Conservation (phyloP, 2,113 vertebrate species). For the Pimephales promelas region DNA sequence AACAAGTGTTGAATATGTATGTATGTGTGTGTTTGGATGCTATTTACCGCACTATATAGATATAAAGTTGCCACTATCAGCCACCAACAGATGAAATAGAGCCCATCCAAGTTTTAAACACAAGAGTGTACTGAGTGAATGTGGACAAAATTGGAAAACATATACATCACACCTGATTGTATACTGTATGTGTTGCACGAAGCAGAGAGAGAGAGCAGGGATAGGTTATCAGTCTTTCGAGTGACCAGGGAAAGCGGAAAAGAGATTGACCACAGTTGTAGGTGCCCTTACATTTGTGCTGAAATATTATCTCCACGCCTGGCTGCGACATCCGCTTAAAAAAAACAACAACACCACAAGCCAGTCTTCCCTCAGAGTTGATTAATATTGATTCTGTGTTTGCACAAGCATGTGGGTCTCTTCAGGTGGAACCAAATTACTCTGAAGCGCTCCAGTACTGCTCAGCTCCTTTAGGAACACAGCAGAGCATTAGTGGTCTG, state of each 20-base stretch:
- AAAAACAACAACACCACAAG: constrained; percentile 29
- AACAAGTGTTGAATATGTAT: too few species aligned
- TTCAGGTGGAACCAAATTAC: constrained; percentile 74
- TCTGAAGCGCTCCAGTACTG: constrained; percentile 62
- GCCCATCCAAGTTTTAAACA: too few species aligned
- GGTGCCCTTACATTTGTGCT: constrained; percentile 56
- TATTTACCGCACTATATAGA: too few species aligned
- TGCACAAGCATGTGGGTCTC: constrained; percentile 68
- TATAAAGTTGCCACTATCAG: too few species aligned
- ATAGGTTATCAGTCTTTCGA: constrained; percentile 58
- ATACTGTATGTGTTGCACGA: background rate
- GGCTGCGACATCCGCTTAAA: constrained; percentile 61
- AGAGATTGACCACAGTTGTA: constrained; percentile 43
- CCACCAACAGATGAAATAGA: too few species aligned
- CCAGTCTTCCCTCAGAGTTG: constrained; percentile 56
- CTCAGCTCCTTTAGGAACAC: constrained; percentile 49
- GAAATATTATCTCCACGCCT: constrained; percentile 67
- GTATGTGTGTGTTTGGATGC: too few species aligned
- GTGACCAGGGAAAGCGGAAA: constrained; percentile 32
- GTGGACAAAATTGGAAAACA: too few species aligned
- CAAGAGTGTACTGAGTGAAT: too few species aligned
- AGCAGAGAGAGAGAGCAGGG: background rate
- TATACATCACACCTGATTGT: background rate
- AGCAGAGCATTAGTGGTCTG: constrained; percentile 61
- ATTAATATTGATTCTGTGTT: constrained; percentile 76